Conservation (phyloP, 2,797 vertebrate genomes). For the Myripristis jacobus region DNA sequence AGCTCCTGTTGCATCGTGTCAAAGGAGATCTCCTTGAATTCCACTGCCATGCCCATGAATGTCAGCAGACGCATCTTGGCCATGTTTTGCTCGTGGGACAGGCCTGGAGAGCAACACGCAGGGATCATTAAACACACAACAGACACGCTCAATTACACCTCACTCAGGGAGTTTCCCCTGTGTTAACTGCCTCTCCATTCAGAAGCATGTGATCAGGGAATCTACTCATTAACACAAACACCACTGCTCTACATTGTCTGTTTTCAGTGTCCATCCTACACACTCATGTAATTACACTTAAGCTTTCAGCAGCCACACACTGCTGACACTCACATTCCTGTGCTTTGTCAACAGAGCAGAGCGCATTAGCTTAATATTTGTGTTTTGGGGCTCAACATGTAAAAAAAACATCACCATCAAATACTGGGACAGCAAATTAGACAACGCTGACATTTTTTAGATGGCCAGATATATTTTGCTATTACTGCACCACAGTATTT, state of each 20-base stretch:
- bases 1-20: conserved; percentile 98
- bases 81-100: conserved; percentile 97
- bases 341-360: conserved; percentile 53
- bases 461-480: not conserved
- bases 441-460: not conserved
- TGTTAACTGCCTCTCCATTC: conserved; percentile 63
- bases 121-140: conserved; percentile 91
- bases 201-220: conserved; percentile 61
- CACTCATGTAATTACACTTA: conserved; percentile 69
- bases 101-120: conserved; percentile 85
- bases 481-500: not conserved
- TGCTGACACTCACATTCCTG: conserved; percentile 77
- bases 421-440: not conserved
- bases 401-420: not conserved
- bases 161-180: conserved; percentile 75
- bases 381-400: not conserved
- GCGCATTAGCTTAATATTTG: conserved; percentile 6
- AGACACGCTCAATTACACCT: conserved; percentile 84
- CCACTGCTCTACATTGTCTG: conserved; percentile 53
- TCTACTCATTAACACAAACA: conserved; percentile 77
- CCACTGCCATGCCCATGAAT: conserved; percentile 99
- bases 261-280: conserved; percentile 74
- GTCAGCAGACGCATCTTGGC: conserved; percentile 98
- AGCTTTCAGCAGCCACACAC: conserved; percentile 38
- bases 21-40: conserved; percentile 97